Evolutionary conservation across 2,113 vertebrate species (phyloP), one percentile per base, ranked within the genome.

Genomic region (Accipiter cooperii): DNA sequence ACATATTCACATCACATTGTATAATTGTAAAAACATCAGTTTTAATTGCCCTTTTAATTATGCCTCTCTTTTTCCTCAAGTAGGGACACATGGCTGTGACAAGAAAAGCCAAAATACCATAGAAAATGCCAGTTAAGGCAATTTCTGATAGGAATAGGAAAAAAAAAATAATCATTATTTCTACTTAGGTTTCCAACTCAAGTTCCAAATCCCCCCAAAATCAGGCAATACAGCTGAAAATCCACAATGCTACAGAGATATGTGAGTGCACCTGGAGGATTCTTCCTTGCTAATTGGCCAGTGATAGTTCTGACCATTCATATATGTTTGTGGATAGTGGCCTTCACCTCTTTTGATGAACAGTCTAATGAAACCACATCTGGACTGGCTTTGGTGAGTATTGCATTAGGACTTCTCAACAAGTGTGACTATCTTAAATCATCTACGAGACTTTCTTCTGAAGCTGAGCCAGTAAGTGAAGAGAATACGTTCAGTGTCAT

Each of bases 51-150:
- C 5, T 16, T 75, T 81, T 66, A 38, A 78, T 61, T 38, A 55
- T 13, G 19, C 4, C 6, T 18, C 33, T 17, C 49, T 19, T 51
- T 34, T 3, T 2, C 3, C 22, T 29, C 14, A 33, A 54, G 17
- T 3, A 6, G 3, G 57, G 6, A 42, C 15, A 31, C 0, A 0
- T 40, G 12, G 2, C 28, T 77, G 9, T 57, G 38, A 65, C 14
- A 74, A 55, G n/a, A 65, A 84, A 86, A 92, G 2, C 2, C 34
- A 68, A 54, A 89, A 73, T 34, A 34, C 7, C 12, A 17, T 4
- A 42, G 13, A 31, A 65, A 84, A 57, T 64, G 5, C 7, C 36
- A 64, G 2, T 74, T 80, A 63, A 78, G 15, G 4, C 8, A 64
- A 20, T 64, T 17, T 40, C 24, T 58, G 20, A 33, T 12, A 46